Evolutionary conservation across 1,140 invertebrate species (phyloP).

Genomic region (Drosophila suzukii): DNA sequence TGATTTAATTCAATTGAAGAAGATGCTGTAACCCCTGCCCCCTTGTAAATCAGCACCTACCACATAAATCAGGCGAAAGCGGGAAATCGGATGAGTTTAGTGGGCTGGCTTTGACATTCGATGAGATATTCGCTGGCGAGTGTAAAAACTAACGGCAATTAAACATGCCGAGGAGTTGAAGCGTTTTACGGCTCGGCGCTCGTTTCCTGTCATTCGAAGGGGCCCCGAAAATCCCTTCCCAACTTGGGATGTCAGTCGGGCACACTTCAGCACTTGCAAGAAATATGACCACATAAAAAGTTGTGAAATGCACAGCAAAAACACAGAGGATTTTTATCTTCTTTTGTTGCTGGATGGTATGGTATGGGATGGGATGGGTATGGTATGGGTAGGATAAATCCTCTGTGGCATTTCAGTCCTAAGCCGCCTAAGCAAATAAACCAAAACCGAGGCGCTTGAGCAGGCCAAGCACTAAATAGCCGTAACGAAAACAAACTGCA

Average conservation of each 20-base stretch:
- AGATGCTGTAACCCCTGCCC: neutral
- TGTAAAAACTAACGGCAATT: conserved; percentile 54
- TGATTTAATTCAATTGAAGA: conserved; percentile 8
- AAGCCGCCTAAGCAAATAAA: conserved; percentile 74
- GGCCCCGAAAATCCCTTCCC: neutral
- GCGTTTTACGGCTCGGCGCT: conserved; percentile 53
- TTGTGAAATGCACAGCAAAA: conserved; percentile 57
- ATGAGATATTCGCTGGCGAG: conserved; percentile 34
- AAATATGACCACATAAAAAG: conserved; percentile 76
- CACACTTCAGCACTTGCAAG: conserved; percentile 71
- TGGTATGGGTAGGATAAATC: conserved; percentile 32
- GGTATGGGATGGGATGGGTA: too few species aligned
- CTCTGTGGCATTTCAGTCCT: conserved; percentile 36
- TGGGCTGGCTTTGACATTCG: conserved; percentile 27
- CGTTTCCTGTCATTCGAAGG: conserved; percentile 44
- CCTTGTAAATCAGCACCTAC: conserved; percentile 26
- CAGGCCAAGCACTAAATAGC: conserved; percentile 62
- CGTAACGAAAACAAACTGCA: conserved; percentile 63
- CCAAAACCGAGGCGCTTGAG: conserved; percentile 58
- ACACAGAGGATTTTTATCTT: conserved; percentile 12
- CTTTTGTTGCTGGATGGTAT: neutral
- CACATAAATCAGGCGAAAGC: conserved; percentile 38
- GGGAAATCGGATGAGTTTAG: conserved; percentile 27
- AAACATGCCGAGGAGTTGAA: conserved; percentile 35
- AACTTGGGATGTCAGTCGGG: conserved; percentile 28